Percentiles rank a stretch among this genome's conserved stretches.
Evolutionary conservation across 2,797 vertebrate species (phyloP).

Genomic region (Neosilurus mollespiculum): DNA sequence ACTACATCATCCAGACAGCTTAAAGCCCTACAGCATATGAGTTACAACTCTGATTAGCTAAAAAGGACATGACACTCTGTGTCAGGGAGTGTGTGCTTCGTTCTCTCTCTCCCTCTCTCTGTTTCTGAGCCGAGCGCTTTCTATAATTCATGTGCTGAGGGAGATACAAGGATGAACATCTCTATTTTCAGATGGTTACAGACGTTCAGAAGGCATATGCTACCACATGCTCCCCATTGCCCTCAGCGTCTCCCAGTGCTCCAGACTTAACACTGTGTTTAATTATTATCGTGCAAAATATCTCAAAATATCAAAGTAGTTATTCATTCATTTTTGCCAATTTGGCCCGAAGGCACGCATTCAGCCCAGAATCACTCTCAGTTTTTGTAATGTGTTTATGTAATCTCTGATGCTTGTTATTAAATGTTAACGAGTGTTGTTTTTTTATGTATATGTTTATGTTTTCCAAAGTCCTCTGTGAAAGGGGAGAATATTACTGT

Average conservation of each 20-base stretch:
- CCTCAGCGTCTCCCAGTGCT: neutral
- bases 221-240: constrained; percentile 16
- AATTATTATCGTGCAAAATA: constrained; percentile 25
- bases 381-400: neutral
- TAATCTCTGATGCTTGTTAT: neutral
- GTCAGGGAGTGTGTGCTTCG: constrained; percentile 2
- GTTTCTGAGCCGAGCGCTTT: constrained; percentile 34
- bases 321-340: neutral
- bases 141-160: constrained; percentile 58
- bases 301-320: neutral
- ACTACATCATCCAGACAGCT: constrained; percentile 27
- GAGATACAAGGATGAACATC: constrained; percentile 50
- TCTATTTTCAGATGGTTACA: constrained; percentile 54
- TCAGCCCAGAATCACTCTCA: neutral
- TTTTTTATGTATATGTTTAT: constrained; percentile 23
- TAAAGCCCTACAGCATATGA: constrained; percentile 34
- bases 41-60: constrained; percentile 42
- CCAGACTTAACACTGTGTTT: neutral
- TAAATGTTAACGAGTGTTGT: neutral
- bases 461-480: constrained; percentile 76
- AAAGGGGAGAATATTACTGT: constrained; percentile 89
- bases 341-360: constrained; percentile 4
- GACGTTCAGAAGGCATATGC: constrained; percentile 28
- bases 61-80: constrained; percentile 45
- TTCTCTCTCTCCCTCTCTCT: neutral